These are phyloP conservation scores for Dendroctonus valens DNA, from an alignment of 1,140 invertebrate species.

Conservation along the genomic window DNA sequence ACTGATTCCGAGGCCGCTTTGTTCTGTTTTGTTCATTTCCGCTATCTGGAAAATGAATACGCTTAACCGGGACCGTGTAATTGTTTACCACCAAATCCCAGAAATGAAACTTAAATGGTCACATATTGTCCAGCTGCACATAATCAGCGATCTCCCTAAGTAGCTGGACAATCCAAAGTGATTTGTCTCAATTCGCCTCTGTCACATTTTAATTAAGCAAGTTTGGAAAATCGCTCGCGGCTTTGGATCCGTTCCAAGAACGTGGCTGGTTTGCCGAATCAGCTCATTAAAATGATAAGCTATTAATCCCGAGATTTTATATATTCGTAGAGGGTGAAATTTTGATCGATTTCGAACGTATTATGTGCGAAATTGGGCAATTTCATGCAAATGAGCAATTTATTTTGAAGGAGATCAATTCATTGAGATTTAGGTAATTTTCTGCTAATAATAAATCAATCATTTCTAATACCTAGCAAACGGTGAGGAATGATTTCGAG, in stretches of 20 bases:
- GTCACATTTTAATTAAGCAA: conserved; percentile 24
- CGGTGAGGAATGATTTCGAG: no score
- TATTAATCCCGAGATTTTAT: background rate
- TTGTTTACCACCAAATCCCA: background rate
- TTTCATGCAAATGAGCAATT: conserved; percentile 1
- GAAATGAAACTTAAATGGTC: background rate
- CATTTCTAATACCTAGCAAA: no score
- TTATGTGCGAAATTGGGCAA: conserved; percentile 13
- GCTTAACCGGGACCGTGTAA: background rate
- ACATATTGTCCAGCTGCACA: background rate
- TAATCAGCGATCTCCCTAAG: background rate
- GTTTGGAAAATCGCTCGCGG: background rate
- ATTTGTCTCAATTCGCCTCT: background rate
- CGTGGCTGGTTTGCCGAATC: background rate
- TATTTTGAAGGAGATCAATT: conserved; percentile 3
- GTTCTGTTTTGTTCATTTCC: conserved; percentile 66
- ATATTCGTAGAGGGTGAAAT: conserved; percentile 6
- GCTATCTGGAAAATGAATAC: conserved; percentile 56
- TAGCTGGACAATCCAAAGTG: background rate
- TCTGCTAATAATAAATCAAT: no score
- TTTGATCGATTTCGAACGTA: background rate
- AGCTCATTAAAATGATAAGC: conserved; percentile 7
- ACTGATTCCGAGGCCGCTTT: conserved; percentile 80
- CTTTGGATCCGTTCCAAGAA: conserved; percentile 7
- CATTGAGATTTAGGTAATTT: no score